A percentile compares a stretch with the other conserved stretches of the same genome.
Evolutionary conservation across 2,888 invertebrate species (phyloP).

Genomic region (Apamea monoglypha): DNA sequence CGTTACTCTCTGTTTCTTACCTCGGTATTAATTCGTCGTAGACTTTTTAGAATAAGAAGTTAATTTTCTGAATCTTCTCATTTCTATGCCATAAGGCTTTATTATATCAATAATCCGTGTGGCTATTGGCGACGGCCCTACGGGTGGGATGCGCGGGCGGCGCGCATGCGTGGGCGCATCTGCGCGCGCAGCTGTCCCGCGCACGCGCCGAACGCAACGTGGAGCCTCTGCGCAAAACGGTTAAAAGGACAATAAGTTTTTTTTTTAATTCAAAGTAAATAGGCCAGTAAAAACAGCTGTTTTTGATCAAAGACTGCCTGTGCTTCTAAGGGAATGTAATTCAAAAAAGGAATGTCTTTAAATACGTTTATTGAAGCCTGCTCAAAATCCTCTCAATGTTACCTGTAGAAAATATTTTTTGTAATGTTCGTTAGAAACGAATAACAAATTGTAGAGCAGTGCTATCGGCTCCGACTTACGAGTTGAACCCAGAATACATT

Average conservation of each 20-base stretch:
- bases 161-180: conserved; percentile 69
- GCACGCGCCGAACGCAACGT: conserved; percentile 63
- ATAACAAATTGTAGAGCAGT: not conserved
- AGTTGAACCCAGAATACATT: not conserved
- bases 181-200: conserved; percentile 77
- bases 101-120: conserved; percentile 61
- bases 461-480: not conserved
- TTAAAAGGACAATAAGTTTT: conserved; percentile 61
- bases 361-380: not conserved
- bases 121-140: conserved; percentile 50
- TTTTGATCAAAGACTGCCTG: conserved; percentile 29
- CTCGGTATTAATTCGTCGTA: too few relatives aligned
- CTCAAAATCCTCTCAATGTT: not conserved
- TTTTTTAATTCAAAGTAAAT: conserved; percentile 37
- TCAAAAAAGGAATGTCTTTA: not conserved
- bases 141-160: conserved; percentile 57
- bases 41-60: not conserved
- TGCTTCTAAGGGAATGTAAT: conserved; percentile 5
- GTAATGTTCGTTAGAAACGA: not conserved
- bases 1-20: too few relatives aligned
- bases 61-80: conserved; percentile 19
- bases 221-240: conserved; percentile 57
- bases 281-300: conserved; percentile 45
- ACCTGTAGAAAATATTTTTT: not conserved
- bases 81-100: conserved; percentile 42